Evolutionary conservation across 92 coral and sea anemone genomes (phyloP).

Genomic region (Palythoa grandis): DNA sequence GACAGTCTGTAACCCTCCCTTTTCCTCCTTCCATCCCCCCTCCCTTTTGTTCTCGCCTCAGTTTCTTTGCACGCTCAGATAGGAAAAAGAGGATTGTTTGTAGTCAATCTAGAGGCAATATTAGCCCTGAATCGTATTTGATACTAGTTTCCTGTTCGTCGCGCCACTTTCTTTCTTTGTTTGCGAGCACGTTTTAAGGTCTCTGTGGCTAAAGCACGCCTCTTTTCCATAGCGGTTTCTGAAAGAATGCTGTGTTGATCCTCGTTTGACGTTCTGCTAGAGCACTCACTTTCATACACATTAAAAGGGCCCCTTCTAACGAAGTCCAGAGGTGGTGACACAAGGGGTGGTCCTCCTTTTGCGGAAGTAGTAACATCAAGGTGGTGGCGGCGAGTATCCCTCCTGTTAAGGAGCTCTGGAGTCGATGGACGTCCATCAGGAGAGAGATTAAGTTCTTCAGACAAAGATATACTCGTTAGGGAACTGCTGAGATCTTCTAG

Average conservation of each 20-base stretch:
- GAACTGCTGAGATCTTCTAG: neutral
- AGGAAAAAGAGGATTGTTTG: too few species aligned
- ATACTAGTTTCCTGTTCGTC: neutral
- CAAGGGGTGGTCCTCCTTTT: conserved; percentile 39
- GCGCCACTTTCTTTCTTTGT: conserved; percentile 34
- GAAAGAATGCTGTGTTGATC: conserved; percentile 46
- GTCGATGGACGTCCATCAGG: conserved; percentile 33
- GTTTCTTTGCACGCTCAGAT: too few species aligned
- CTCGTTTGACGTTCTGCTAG: conserved; percentile 27
- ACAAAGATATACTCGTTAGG: conserved; percentile 29
- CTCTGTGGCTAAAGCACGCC: conserved; percentile 56
- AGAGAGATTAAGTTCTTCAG: conserved; percentile 15
- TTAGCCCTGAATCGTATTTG: neutral
- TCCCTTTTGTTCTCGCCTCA: too few species aligned
- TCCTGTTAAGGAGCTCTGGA: conserved; percentile 28
- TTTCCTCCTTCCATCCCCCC: too few species aligned
- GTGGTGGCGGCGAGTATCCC: conserved; percentile 42
- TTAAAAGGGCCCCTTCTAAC: conserved; percentile 42
- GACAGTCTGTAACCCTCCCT: too few species aligned
- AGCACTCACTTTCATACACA: conserved; percentile 10
- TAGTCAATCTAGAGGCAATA: too few species aligned
- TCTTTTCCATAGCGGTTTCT: conserved; percentile 59
- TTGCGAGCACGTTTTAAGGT: conserved; percentile 62
- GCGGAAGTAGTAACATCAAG: conserved; percentile 23
- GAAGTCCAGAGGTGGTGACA: conserved; percentile 45